phyloP scores from a whole-genome alignment of 2,113 vertebrate species.

The Platanista minor region DNA sequence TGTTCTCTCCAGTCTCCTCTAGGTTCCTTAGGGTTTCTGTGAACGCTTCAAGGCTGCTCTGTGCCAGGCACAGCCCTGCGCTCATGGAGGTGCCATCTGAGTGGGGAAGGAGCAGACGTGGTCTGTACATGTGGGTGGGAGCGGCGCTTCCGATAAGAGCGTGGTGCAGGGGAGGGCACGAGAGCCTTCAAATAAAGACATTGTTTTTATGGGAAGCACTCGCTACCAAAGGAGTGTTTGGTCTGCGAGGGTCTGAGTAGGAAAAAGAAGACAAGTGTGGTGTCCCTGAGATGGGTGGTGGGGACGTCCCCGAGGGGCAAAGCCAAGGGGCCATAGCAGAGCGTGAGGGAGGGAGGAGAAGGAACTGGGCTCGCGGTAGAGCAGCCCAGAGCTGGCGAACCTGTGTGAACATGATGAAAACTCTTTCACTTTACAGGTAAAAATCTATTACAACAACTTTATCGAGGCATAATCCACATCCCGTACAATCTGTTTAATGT shows the following conservation, averaged over 20 bases:
- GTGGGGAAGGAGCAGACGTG: accelerated
- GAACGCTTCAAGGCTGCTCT: neutral
- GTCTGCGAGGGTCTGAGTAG: neutral
- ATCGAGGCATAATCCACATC: too few relatives aligned
- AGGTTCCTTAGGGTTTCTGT: neutral
- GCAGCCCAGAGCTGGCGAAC: too few relatives aligned
- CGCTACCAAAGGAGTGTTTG: neutral
- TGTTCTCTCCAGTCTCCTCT: too few relatives aligned
- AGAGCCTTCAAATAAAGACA: accelerated
- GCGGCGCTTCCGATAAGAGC: accelerated
- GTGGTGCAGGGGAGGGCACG: accelerated
- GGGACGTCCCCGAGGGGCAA: neutral
- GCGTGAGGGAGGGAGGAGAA: too few relatives aligned
- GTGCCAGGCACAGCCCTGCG: neutral
- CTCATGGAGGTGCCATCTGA: accelerated
- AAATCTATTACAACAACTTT: accelerated
- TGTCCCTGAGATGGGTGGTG: neutral
- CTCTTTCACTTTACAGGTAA: neutral
- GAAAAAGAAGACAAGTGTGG: too few relatives aligned
- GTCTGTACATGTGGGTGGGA: neutral
- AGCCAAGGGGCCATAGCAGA: neutral
- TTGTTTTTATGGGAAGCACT: neutral
- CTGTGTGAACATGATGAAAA: neutral
- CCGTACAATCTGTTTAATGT: neutral
- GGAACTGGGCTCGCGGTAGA: neutral